Conservation (phyloP, 2,113 vertebrate genomes). For the Rallus limicola region DNA sequence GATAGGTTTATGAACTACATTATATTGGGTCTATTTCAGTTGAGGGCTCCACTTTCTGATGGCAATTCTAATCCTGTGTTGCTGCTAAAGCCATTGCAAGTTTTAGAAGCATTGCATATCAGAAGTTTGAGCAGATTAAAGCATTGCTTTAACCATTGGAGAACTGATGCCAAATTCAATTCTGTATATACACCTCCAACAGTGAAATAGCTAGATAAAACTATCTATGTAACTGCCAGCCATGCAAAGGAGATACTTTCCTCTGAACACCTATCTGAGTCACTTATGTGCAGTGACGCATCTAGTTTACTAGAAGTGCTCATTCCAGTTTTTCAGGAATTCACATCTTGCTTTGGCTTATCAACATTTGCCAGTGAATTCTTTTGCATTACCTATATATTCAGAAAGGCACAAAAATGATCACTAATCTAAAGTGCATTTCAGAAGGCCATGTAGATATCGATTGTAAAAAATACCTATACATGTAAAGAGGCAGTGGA, state of each 20-base stretch:
- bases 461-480: background rate
- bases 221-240: background rate
- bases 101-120: background rate
- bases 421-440: background rate
- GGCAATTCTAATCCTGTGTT: background rate
- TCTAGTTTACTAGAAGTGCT: background rate
- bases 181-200: background rate
- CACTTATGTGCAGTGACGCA: background rate
- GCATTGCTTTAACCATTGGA: background rate
- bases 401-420: background rate
- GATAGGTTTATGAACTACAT: background rate
- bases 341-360: background rate
- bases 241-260: background rate
- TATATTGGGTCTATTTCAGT: background rate
- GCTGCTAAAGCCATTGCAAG: background rate
- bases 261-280: background rate
- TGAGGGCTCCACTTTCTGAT: background rate
- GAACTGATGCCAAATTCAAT: background rate
- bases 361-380: background rate
- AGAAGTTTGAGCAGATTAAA: background rate
- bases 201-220: background rate
- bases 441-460: background rate
- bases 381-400: background rate
- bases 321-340: constrained; percentile 35
- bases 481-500: background rate